Evolutionary conservation across 1,140 invertebrate species (phyloP).

Genomic region (Uloborus diversus): DNA sequence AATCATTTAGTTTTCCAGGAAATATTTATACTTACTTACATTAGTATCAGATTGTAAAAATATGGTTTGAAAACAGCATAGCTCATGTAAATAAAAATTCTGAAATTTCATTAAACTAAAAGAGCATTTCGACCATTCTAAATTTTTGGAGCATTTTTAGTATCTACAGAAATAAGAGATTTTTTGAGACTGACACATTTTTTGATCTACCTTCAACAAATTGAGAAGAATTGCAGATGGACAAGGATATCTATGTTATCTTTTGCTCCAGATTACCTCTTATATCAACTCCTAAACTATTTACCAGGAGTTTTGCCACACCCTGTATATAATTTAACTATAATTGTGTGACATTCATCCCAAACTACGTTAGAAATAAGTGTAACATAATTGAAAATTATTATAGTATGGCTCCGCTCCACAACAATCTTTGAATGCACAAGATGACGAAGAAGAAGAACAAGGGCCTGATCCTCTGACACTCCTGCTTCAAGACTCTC

Average conservation of each 20-base stretch:
- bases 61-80: too few relatives aligned
- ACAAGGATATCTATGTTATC: background rate
- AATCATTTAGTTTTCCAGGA: too few relatives aligned
- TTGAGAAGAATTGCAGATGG: background rate
- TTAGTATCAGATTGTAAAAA: too few relatives aligned
- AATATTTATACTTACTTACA: too few relatives aligned
- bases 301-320: background rate
- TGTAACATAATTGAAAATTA: background rate
- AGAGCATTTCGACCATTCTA: too few relatives aligned
- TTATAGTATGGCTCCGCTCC: constrained; percentile 19
- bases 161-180: too few relatives aligned
- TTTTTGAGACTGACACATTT: too few relatives aligned
- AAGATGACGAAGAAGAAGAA: constrained; percentile 73
- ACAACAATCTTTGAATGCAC: constrained; percentile 12
- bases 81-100: too few relatives aligned
- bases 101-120: too few relatives aligned
- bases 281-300: background rate
- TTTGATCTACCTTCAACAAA: too few relatives aligned
- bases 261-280: background rate
- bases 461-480: constrained; percentile 86
- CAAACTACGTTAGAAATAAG: background rate
- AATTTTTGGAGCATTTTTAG: too few relatives aligned
- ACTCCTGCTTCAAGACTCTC: constrained; percentile 80
- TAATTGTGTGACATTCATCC: background rate
- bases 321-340: background rate